Conservation (phyloP, 1,140 invertebrate genomes). For the Camponotus floridanus region DNA sequence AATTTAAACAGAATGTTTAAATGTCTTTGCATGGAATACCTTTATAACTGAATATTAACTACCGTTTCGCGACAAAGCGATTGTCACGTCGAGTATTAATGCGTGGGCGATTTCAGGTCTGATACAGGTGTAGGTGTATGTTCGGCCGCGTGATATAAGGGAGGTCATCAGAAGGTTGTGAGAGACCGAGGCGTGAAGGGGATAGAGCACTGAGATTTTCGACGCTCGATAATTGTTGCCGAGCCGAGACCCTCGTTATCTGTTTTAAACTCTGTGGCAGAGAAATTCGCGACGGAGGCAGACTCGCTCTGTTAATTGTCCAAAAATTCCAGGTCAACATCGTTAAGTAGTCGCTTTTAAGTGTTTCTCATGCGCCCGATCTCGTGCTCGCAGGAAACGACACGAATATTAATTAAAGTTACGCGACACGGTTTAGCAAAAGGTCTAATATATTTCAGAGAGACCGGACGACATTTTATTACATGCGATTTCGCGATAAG, state of each 20-base stretch:
- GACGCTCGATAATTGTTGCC: constrained; percentile 37
- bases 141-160: neutral
- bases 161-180: neutral
- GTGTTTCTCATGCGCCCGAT: constrained; percentile 39
- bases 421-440: constrained; percentile 22
- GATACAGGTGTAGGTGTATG: constrained; percentile 6
- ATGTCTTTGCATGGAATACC: constrained; percentile 11
- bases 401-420: constrained; percentile 52
- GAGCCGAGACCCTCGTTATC: constrained; percentile 46
- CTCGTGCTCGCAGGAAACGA: constrained; percentile 29
- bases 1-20: neutral
- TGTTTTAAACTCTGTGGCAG: constrained; percentile 21
- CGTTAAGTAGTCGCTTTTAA: constrained; percentile 53
- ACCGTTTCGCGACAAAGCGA: constrained; percentile 23
- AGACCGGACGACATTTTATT: constrained; percentile 41
- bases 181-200: neutral
- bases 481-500: constrained; percentile 52
- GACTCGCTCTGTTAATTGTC: constrained; percentile 47
- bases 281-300: constrained; percentile 46
- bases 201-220: constrained; percentile 29
- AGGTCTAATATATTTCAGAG: constrained; percentile 56
- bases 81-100: constrained; percentile 22
- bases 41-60: neutral
- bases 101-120: constrained; percentile 14
- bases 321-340: constrained; percentile 46